phyloP scores from a whole-genome alignment of 1,140 invertebrate genomes.

The Andrena cerasifolii region DNA sequence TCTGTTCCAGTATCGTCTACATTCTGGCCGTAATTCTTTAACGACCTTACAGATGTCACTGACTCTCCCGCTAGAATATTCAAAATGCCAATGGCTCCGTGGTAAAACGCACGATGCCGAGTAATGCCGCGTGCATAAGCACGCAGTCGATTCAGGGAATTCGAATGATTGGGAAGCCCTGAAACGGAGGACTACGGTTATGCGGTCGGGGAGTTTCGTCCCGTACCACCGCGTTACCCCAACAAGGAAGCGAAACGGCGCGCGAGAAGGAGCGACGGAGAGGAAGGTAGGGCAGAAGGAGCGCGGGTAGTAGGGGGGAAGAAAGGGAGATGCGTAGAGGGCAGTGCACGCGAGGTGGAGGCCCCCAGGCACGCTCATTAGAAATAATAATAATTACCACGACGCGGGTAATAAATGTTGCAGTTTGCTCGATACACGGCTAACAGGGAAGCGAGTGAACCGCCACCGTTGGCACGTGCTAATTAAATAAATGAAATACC shows the following conservation, averaged over 20 bases:
- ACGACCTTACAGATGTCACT: too few species aligned
- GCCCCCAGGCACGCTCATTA: conserved; percentile 60
- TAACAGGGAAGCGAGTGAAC: conserved; percentile 37
- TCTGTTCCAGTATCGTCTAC: too few species aligned
- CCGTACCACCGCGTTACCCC: conserved; percentile 50
- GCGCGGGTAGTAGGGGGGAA: conserved; percentile 6
- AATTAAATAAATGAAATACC: conserved; percentile 49
- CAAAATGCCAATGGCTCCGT: background rate
- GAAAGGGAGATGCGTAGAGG: conserved; percentile 33
- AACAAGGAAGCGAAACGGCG: conserved; percentile 25
- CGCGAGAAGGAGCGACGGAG: background rate
- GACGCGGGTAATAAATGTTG: conserved; percentile 53
- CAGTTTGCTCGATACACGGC: conserved; percentile 29
- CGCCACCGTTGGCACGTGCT: conserved; percentile 13
- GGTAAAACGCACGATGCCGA: too few species aligned
- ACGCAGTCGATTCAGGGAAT: too few species aligned
- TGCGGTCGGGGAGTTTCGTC: conserved; percentile 49
- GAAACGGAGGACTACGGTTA: conserved; percentile 40
- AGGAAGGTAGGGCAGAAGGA: background rate
- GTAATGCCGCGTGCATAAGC: too few species aligned
- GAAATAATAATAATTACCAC: conserved; percentile 67
- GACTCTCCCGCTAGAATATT: too few species aligned
- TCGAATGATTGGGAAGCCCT: conserved; percentile 42
- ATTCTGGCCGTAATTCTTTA: too few species aligned
- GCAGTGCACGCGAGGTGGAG: conserved; percentile 12